Evolutionary conservation across 2,113 vertebrate genomes (phyloP), one percentile per base, ranked within the genome.

Genomic region (Hippolais icterina): DNA sequence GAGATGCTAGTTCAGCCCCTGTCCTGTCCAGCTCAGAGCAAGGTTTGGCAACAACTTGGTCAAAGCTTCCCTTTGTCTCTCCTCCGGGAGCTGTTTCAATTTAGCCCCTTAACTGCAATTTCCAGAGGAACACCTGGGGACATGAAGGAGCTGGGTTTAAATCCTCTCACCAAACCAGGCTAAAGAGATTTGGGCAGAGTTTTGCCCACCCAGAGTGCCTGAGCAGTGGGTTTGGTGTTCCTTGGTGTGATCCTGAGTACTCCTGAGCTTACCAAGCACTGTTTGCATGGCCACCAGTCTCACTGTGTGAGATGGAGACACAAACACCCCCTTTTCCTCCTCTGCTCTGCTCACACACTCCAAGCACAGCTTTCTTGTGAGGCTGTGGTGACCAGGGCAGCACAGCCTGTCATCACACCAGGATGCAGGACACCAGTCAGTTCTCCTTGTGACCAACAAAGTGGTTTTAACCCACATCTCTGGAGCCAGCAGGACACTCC

Each of bases 401-500:
- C 35, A 1, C 2, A 1, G 39, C 13, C 79, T 94, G 85, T 75
- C 25, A 2, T 90, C 93, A 80, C 68, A 31, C 53, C 0, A 0
- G 53, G 24, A 53, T 88, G 79, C 80, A 78, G 81, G 35, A 31
- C 89, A 70, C 39, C 0, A 0, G 27, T 82, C 83, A 63, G 12
- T 39, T 89, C 86, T 93, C 39, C 71, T 54, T 64, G 49, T 87
- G 90, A 91, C 87, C 93, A 44, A 25, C 78, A 39, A 72, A 74
- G 75, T 54, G 79, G 52, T 77, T 71, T 75, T 90, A 92, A 83
- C 79, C 72, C 41, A 68, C 90, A 60, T 44, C 72, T 71, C 56
- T 15, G 47, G 21, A 92, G 60, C 79, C 88, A 72, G 66, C 33
- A 83, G 74, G 91, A 80, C 92, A 93, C 90, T 96, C 87, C 96